Conservation (phyloP, 2,797 vertebrate genomes). For the Anabacerthia variegaticeps region DNA sequence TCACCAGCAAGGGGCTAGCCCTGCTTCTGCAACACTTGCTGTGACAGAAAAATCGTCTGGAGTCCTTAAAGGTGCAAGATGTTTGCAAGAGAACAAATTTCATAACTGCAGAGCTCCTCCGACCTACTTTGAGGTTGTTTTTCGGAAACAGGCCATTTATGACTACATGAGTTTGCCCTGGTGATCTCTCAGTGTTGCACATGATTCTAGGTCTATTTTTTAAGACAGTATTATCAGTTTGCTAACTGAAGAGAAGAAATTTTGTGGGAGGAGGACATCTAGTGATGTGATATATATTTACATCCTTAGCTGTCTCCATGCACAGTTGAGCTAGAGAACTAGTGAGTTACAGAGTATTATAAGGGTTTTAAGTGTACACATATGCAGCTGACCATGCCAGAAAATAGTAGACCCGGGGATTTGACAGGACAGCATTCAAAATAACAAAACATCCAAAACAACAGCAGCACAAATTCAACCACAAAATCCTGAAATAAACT, state of each 20-base stretch:
- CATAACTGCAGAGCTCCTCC: background rate
- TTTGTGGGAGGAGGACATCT: conserved; percentile 64
- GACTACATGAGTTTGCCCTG: background rate
- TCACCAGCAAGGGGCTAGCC: background rate
- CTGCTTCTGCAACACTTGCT: background rate
- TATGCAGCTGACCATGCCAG: background rate
- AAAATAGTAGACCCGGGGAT: background rate
- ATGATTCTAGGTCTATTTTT: background rate
- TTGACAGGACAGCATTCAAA: background rate
- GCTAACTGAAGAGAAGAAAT: background rate
- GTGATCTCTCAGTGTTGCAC: background rate
- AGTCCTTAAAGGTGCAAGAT: background rate
- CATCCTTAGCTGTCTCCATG: background rate
- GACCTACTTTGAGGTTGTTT: background rate
- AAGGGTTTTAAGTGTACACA: background rate
- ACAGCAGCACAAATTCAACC: background rate
- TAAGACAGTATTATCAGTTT: background rate
- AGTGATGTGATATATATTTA: conserved; percentile 46
- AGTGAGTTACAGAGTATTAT: background rate
- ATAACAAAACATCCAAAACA: background rate
- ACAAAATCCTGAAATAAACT: background rate
- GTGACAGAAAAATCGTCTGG: background rate
- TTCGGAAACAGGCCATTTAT: background rate
- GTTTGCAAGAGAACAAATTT: background rate
- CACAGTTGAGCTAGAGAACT: background rate